Conservation (phyloP, 2,888 invertebrate genomes). For the Heteromyza rotundicornis region DNA sequence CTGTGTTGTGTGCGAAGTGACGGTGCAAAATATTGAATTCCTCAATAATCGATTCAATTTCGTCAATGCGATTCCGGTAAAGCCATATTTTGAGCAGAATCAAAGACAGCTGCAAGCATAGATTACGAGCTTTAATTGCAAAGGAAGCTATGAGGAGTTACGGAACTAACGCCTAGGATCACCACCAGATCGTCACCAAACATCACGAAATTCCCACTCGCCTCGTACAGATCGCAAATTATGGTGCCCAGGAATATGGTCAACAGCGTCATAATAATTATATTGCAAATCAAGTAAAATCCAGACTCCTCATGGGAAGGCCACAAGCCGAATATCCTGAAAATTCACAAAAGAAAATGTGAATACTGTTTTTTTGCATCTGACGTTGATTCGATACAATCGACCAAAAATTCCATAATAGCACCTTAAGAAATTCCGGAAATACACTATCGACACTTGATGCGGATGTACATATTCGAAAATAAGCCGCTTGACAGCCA, state of each 20-base stretch:
- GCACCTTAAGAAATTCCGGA: neutral
- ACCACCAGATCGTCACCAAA: slow-evolving; percentile 42
- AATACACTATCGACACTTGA: slow-evolving; percentile 10
- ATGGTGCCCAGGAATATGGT: slow-evolving; percentile 29
- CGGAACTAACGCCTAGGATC: slow-evolving; percentile 35
- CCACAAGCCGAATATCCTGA: neutral
- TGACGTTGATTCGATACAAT: neutral
- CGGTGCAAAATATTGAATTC: slow-evolving; percentile 18
- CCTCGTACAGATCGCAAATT: slow-evolving; percentile 37
- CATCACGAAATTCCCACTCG: slow-evolving; percentile 32
- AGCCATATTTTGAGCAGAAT: slow-evolving; percentile 38
- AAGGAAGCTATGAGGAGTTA: neutral
- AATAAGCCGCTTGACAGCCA: slow-evolving; percentile 3
- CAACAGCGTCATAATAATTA: slow-evolving; percentile 20
- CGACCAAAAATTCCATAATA: no score
- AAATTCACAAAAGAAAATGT: no score
- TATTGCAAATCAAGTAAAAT: neutral
- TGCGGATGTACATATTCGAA: slow-evolving; percentile 15
- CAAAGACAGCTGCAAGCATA: slow-evolving; percentile 39
- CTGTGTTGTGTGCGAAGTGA: no score
- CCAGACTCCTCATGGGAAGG: neutral
- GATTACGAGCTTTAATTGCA: no score
- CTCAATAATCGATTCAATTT: slow-evolving; percentile 39
- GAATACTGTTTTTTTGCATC: no score
- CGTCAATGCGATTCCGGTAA: slow-evolving; percentile 30